Evolutionary conservation across 2,888 invertebrate species (phyloP), one percentile per base, ranked within the genome.

Genomic region (Cremastinae sp.): DNA sequence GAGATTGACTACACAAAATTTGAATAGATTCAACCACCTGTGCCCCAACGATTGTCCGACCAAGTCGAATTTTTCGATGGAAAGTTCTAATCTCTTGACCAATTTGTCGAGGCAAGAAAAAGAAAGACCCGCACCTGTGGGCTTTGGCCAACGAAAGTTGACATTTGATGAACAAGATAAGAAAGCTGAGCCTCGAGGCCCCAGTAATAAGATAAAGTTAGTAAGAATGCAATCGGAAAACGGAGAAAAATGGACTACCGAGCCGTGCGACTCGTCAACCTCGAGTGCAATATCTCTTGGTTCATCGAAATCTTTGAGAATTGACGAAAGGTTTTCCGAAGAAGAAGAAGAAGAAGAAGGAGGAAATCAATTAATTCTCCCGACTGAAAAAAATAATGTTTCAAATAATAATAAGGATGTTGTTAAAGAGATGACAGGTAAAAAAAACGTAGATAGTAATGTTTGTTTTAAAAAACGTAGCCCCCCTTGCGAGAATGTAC

Each of bases 111-210:
- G 36, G n/a, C 28, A 9, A 3, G 4, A 7, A 36, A 41, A 4
- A 20, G 14, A 7, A 22, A 41, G 14, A 56, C 22, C 5, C 16
- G 28, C 1, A 1, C 45, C 65, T 1, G 20, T 5, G 12, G 59
- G 12, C 28, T 3, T 12, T 0, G 64, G 69, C 7, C 64, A 70
- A 38, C 72, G 66, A n/a, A 65, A 34, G 14, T 73, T 68, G 72
- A 0, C 58, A 9, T 0, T 22, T 4, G 51, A 16, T 18, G 16
- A 62, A 12, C 16, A 28, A 12, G 2, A 49, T 14, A 8, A 7
- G 0, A 45, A 18, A 14, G 4, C 14, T 0, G 2, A 18, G 3
- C 4, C 43, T 0, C 10, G 4, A 16, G 7, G 22, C n/a, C 3
- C 22, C 2, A 59, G 16, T 7, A 51, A 36, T 10, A 73, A 45